These are phyloP conservation scores for Darevskia nairensis DNA, from an alignment of 2,797 vertebrate genomes.

Conservation along the genomic window DNA sequence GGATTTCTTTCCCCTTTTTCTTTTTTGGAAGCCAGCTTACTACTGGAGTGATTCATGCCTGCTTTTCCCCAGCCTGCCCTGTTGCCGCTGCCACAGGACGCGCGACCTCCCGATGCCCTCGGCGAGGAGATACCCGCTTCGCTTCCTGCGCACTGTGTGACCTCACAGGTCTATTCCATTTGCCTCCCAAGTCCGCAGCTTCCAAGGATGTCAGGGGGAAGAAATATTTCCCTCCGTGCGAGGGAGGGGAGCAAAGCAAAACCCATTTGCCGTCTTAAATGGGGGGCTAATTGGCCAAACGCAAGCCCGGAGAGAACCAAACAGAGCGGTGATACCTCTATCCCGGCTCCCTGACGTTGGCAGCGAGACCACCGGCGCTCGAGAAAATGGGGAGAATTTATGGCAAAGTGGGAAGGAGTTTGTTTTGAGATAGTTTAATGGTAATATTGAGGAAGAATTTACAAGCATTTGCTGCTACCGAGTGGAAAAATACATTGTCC, in stretches of 20 bases:
- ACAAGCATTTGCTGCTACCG: slow-evolving; percentile 78
- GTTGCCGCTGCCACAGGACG: neutral
- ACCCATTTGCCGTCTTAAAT: slow-evolving; percentile 26
- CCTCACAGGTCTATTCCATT: slow-evolving; percentile 35
- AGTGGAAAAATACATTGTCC: slow-evolving; percentile 83
- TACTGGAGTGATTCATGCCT: neutral
- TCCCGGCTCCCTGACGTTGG: slow-evolving; percentile 27
- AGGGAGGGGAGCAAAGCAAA: neutral
- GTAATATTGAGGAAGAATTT: slow-evolving; percentile 77
- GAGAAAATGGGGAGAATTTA: slow-evolving; percentile 69
- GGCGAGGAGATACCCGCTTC: neutral
- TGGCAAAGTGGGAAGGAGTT: slow-evolving; percentile 55
- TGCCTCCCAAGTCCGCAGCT: neutral
- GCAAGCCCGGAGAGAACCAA: slow-evolving; percentile 38
- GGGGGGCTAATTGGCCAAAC: slow-evolving; percentile 47
- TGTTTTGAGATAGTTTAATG: slow-evolving; percentile 74
- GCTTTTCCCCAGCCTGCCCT: neutral
- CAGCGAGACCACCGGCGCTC: slow-evolving; percentile 72
- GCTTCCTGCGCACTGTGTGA: slow-evolving; percentile 8
- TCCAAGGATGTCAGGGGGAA: neutral
- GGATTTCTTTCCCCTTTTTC: neutral
- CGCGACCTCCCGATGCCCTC: slow-evolving; percentile 10
- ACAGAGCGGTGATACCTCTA: neutral
- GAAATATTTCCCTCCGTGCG: slow-evolving; percentile 20
- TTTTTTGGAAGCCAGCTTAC: slow-evolving; percentile 9